Conservation (phyloP, 2,888 invertebrate species). For the Papilio demoleus region DNA sequence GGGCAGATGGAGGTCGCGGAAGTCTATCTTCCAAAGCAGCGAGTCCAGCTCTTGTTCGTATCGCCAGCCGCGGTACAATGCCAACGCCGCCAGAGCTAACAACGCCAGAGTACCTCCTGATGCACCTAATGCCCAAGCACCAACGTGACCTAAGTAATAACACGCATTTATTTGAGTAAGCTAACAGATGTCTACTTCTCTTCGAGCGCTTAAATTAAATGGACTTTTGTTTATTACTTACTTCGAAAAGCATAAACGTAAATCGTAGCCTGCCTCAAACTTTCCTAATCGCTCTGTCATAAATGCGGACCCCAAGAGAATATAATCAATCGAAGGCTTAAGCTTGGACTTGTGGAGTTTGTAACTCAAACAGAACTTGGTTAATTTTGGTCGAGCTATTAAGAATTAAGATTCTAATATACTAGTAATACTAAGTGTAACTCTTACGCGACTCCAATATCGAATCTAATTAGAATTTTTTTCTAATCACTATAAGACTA, state of each 20-base stretch:
- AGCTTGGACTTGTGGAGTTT: constrained; percentile 22
- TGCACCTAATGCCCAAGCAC: constrained; percentile 92
- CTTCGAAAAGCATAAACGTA: constrained; percentile 2
- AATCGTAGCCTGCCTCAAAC: neutral
- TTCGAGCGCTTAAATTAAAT: no score
- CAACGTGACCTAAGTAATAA: constrained; percentile 86
- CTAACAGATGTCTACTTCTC: neutral
- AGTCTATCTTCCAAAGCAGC: constrained; percentile 96
- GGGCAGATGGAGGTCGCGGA: constrained; percentile 91
- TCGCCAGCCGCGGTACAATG: constrained; percentile 94
- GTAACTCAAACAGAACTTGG: constrained; percentile 18
- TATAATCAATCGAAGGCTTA: constrained; percentile 24
- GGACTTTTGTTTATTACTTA: neutral
- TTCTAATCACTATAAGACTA: no score
- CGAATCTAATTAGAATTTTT: no score
- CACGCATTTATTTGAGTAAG: neutral
- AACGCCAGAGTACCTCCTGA: constrained; percentile 90
- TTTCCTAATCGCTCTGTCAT: constrained; percentile 21
- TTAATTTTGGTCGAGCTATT: neutral
- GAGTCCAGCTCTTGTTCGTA: constrained; percentile 97
- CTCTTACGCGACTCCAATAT: no score
- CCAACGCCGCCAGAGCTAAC: constrained; percentile 87
- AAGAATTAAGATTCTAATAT: constrained; percentile 3
- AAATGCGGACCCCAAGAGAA: constrained; percentile 8
- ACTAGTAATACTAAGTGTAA: constrained; percentile 2